Evolutionary conservation across 1,140 invertebrate species (phyloP).

Genomic region (Zaprionus lachaisei): DNA sequence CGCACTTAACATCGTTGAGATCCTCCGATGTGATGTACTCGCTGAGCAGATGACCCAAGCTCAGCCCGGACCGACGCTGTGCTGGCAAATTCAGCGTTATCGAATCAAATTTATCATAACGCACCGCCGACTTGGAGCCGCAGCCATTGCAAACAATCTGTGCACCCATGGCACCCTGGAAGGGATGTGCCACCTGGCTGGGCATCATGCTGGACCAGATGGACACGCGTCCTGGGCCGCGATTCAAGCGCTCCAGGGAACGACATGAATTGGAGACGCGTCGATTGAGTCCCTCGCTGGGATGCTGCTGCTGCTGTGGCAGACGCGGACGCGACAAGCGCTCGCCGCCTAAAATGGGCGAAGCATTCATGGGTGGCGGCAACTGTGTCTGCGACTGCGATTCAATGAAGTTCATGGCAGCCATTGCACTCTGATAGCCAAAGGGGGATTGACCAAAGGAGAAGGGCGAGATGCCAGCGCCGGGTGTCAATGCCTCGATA

Average conservation of each 20-base stretch:
- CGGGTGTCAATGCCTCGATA: slow-evolving; percentile 54
- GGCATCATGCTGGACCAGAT: slow-evolving; percentile 85
- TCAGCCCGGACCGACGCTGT: slow-evolving; percentile 79
- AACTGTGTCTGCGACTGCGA: slow-evolving; percentile 22
- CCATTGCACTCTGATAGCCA: slow-evolving; percentile 53
- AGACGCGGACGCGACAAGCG: slow-evolving; percentile 61
- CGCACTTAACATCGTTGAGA: slow-evolving; percentile 93
- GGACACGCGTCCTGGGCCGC: slow-evolving; percentile 80
- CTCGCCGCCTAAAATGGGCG: slow-evolving; percentile 50
- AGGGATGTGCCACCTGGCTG: slow-evolving; percentile 87
- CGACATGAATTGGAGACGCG: slow-evolving; percentile 76
- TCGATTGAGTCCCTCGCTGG: slow-evolving; percentile 65
- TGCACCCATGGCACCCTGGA: slow-evolving; percentile 92
- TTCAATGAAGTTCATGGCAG: slow-evolving; percentile 43
- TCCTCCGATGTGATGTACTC: slow-evolving; percentile 94
- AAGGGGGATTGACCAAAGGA: slow-evolving; percentile 43
- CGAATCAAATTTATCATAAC: slow-evolving; percentile 95
- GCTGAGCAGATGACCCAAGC: slow-evolving; percentile 88
- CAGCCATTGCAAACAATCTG: slow-evolving; percentile 93
- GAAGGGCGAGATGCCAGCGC: not conserved
- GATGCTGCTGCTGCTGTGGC: slow-evolving; percentile 40
- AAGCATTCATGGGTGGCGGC: slow-evolving; percentile 26
- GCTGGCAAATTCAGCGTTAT: slow-evolving; percentile 91
- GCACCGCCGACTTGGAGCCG: slow-evolving; percentile 92
- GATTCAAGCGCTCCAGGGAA: slow-evolving; percentile 84